These are phyloP conservation scores for Glandiceps talaboti DNA, from an alignment of 53 echinoderm and acorn worm genomes.

Conservation along the genomic window DNA sequence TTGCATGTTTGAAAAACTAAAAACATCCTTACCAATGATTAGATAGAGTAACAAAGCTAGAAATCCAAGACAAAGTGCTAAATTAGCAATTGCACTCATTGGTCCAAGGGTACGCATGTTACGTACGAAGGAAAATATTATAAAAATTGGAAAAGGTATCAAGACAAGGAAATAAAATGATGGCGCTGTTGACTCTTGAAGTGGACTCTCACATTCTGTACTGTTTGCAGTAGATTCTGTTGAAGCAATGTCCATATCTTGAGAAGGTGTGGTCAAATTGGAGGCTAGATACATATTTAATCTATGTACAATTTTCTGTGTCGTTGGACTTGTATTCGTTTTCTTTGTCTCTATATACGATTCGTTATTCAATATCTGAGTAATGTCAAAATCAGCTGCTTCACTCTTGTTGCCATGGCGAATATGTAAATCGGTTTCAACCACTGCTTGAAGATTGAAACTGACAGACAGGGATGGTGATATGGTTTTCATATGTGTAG, in stretches of 20 bases:
- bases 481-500: too few species aligned
- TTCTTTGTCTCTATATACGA: neutral
- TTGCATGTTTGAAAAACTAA: neutral
- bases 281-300: neutral
- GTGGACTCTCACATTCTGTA: neutral
- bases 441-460: neutral
- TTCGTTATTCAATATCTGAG: neutral
- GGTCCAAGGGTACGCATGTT: slow-evolving; percentile 64
- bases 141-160: slow-evolving; percentile 55
- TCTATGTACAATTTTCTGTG: neutral
- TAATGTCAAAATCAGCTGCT: neutral
- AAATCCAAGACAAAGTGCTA: slow-evolving; percentile 44
- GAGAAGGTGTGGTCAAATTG: neutral
- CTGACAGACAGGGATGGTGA: neutral
- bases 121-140: slow-evolving; percentile 48
- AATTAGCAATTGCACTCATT: slow-evolving; percentile 28
- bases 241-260: neutral
- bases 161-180: slow-evolving; percentile 30
- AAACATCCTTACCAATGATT: slow-evolving; percentile 36
- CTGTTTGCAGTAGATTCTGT: neutral
- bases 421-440: neutral
- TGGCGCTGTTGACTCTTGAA: slow-evolving; percentile 15
- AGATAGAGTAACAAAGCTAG: slow-evolving; percentile 33
- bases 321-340: neutral
- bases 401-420: too few species aligned